Conservation (phyloP, 2,113 vertebrate species). For the Tapirus terrestris region DNA sequence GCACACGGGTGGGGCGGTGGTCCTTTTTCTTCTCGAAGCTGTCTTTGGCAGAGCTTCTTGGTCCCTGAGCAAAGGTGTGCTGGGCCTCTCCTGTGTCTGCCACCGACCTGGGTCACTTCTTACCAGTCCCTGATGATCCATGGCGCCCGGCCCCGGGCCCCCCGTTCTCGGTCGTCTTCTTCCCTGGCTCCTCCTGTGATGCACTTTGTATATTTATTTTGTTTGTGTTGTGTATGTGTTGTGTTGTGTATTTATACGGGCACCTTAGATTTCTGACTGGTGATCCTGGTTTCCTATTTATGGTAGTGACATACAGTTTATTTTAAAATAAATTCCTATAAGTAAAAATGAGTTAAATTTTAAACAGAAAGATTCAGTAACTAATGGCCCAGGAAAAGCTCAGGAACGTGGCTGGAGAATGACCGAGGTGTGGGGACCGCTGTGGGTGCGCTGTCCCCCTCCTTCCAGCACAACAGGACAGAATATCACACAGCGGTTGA, state of each 20-base stretch:
- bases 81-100: neutral
- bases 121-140: fast-evolving
- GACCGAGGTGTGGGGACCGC: neutral
- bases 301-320: neutral
- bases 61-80: neutral
- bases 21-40: neutral
- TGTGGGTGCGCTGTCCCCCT: neutral
- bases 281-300: neutral
- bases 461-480: fast-evolving
- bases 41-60: neutral
- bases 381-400: neutral
- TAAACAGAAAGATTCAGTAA: neutral
- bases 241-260: neutral
- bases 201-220: neutral
- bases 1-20: fast-evolving
- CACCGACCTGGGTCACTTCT: neutral
- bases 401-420: fast-evolving
- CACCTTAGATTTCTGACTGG: neutral
- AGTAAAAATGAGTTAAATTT: neutral
- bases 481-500: too few species aligned
- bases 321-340: neutral
- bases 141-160: neutral
- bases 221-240: neutral
- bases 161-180: fast-evolving
- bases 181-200: neutral